Evolutionary conservation across 2,888 invertebrate genomes (phyloP), one percentile per base, ranked within the genome.

Genomic region (Trichogramma evanescens): DNA sequence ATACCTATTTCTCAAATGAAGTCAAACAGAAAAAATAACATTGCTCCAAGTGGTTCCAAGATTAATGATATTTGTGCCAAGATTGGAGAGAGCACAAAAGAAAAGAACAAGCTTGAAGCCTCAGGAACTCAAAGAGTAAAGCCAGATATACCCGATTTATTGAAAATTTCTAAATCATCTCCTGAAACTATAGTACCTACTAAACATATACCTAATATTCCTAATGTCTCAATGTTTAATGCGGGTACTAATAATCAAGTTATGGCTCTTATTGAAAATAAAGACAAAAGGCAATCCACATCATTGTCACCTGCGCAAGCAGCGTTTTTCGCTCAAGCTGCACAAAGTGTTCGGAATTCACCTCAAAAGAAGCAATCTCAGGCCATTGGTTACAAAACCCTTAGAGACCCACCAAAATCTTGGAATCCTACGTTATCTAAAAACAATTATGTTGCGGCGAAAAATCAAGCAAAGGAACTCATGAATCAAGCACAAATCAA

Each of bases 341-440:
- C 72, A 71, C 39, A 72, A 71, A 9, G 63, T 67, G 4, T 51
- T 68, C 26, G 26, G 26, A 26, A 26, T 26, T 26, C 26, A 26
- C 53, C 65, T 6, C 66, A 70, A 0, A 72, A 69, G 41, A 73
- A 71, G 40, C 73, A 75, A 39, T 68, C 69, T 4, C 72, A 79
- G 38, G 75, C 81, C 1, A 74, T 80, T 6, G 82, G 82, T 1
- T 84, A 84, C 67, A 85, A 84, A 68, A 84, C 84, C 1, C 72
- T 84, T 7, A 78, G 83, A 26, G 81, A 82, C 67, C 83, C 84
- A 0, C 83, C 84, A 0, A 84, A 83, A 69, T 80, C 81, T 10
- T 84, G 84, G 84, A 84, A 84, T 71, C 84, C 84, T 4, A 83
- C 82, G 50, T 76, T 84, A 45, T 80, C 83, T 2, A 79, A 82